Base-by-base conservation (phyloP, 2,113 vertebrate genomes). In the Alligator mississippiensis region DNA sequence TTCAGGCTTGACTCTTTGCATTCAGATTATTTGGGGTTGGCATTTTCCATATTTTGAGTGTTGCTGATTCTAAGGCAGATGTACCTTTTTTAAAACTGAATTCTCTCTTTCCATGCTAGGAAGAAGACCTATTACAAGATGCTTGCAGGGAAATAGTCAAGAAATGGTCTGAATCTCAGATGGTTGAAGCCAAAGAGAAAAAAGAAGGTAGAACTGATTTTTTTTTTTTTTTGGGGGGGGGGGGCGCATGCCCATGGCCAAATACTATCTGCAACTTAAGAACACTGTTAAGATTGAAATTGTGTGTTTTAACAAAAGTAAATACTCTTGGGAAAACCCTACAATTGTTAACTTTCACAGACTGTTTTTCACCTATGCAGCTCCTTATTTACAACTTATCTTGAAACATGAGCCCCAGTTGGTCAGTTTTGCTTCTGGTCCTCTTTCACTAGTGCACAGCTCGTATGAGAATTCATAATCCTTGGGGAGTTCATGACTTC, bases 71-170 rank as follows among this genome's bases (percentile, higher is more conserved):
- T 77, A 18, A 72, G 68, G 82, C 84, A 75, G 88, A 28, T 13
- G 19, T 19, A 1, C 24, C 19, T 11, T 90, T 60, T 54, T 81
- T 81, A 66, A 27, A 70, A 8, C 87, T 93, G 82, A 93, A 85
- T 25, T 91, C 63, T 96, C 86, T 87, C 80, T 91, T 96, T 89
- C 90, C 63, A 94, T 55, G 70, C 85, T 85, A 99, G 99, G 99
- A 99, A 83, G 99, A 99, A 97, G 99, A 99, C 87, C 96, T 98
- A 0, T 82, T 99, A 54, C 98, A 97, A 9, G 98, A 98, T 47
- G 98, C 99, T 74, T 99, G 99, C 97, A 98, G 97, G 91, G 98
- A 99, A 95, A 99, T 99, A 57, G 98, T 99, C 70, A 94, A 98
- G 75, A 98, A 98, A 85, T 99, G 99, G 99, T 97, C 98, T 4